Percentiles rank a stretch among this genome's conserved stretches.
Conservation (phyloP, 2,888 invertebrate species). For the Uropetala carovei region DNA sequence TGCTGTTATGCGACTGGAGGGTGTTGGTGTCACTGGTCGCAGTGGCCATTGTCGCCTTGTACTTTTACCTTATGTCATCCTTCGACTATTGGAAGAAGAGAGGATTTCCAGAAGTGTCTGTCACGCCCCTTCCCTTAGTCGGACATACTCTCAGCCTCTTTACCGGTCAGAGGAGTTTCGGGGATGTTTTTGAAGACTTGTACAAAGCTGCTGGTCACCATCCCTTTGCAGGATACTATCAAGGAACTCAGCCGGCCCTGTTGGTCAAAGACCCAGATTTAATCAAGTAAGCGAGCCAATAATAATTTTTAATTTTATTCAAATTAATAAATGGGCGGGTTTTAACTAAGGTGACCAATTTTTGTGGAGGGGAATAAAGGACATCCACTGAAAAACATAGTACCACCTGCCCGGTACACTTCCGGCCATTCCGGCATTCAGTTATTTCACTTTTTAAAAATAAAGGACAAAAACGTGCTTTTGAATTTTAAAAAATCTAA, state of each 20-base stretch:
- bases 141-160: background rate
- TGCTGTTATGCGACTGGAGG: background rate
- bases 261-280: constrained; percentile 12
- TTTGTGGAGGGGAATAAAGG: too few species aligned
- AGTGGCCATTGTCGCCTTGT: background rate
- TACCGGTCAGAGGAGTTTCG: background rate
- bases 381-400: too few species aligned
- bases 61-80: background rate
- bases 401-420: too few species aligned
- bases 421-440: too few species aligned
- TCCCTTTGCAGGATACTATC: constrained; percentile 6
- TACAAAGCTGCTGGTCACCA: background rate
- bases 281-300: background rate
- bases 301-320: background rate
- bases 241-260: background rate
- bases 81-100: constrained; percentile 15
- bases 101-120: background rate
- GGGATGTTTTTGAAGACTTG: background rate
- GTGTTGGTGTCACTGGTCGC: background rate
- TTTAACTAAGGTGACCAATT: too few species aligned
- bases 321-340: background rate
- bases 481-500: too few species aligned
- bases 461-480: too few species aligned
- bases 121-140: background rate
- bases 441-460: too few species aligned